These are phyloP conservation scores for Drosophila macrospina DNA, from an alignment of 2,888 invertebrate genomes.

Conservation along the genomic window DNA sequence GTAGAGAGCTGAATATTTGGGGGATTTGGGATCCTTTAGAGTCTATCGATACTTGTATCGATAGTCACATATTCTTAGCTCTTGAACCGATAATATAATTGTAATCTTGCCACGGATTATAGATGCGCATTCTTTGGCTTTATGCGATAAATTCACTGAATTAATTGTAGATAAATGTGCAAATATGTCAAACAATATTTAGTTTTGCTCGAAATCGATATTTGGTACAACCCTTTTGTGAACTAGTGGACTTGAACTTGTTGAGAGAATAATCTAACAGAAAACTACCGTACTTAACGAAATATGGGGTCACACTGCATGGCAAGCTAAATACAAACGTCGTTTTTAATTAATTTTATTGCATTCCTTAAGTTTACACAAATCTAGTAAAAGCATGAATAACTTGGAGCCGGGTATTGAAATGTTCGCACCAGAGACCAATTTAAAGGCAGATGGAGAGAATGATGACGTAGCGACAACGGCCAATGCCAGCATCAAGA, in stretches of 20 bases:
- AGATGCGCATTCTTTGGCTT: too few relatives aligned
- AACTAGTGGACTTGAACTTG: constrained; percentile 14
- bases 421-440: constrained; percentile 54
- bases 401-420: constrained; percentile 49
- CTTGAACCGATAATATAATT: neutral
- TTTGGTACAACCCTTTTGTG: neutral
- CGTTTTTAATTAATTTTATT: constrained; percentile 31
- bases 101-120: neutral
- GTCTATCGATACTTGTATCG: constrained; percentile 24
- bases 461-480: neutral
- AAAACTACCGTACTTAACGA: constrained; percentile 35
- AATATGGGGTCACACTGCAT: constrained; percentile 44
- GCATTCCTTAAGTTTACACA: constrained; percentile 10
- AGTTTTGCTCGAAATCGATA: neutral
- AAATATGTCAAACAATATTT: too few relatives aligned
- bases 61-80: neutral
- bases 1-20: constrained; percentile 22
- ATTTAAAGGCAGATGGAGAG: constrained; percentile 53
- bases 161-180: neutral
- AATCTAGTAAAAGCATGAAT: constrained; percentile 31
- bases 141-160: too few relatives aligned
- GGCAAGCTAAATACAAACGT: constrained; percentile 44
- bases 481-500: constrained; percentile 6
- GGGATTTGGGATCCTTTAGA: constrained; percentile 16
- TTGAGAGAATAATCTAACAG: constrained; percentile 31